These are phyloP conservation scores for Catharus fuscescens DNA, from an alignment of 2,113 vertebrate genomes.

Conservation along the genomic window DNA sequence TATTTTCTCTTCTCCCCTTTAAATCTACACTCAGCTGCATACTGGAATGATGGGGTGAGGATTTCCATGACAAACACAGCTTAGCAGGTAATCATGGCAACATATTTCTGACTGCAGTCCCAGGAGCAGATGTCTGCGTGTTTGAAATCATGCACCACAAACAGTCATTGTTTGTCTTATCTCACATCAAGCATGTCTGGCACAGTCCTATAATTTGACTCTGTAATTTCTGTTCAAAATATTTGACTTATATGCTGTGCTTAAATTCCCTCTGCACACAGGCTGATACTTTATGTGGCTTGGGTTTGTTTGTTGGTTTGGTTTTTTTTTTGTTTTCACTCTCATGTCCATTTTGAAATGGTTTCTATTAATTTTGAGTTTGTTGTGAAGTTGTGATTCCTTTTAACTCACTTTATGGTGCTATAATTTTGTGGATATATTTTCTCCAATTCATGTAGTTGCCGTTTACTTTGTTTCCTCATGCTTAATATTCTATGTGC, in stretches of 20 bases:
- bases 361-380: not conserved
- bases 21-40: not conserved
- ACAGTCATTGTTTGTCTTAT: not conserved
- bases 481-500: slow-evolving; percentile 12
- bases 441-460: not conserved
- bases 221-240: not conserved
- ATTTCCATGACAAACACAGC: not conserved
- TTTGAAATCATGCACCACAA: not conserved
- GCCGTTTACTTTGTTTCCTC: not conserved
- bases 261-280: not conserved
- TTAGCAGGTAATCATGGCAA: not conserved
- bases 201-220: not conserved
- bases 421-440: not conserved
- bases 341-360: not conserved
- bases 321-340: not conserved
- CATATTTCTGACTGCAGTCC: not conserved
- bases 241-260: not conserved
- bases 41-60: not conserved
- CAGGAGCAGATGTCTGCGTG: not conserved
- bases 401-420: not conserved
- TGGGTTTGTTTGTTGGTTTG: not conserved
- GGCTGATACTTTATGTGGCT: not conserved
- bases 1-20: not conserved
- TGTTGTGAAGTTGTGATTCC: not conserved
- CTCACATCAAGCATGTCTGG: not conserved